These are phyloP conservation scores for Phalacrocorax brasilianus DNA, from an alignment of 2,113 vertebrate genomes.

Conservation along the genomic window DNA sequence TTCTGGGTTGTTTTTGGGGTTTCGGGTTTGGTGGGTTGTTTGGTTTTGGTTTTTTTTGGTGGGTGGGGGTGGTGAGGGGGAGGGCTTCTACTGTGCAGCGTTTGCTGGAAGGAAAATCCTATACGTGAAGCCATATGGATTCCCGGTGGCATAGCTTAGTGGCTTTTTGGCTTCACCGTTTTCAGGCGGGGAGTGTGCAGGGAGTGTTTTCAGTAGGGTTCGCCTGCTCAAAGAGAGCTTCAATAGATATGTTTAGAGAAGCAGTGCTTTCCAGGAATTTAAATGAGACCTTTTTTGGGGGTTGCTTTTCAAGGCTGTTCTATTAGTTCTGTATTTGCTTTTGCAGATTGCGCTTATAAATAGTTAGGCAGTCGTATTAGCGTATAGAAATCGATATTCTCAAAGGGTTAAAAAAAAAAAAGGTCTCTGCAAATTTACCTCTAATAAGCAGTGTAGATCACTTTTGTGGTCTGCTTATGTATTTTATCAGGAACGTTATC, in stretches of 20 bases:
- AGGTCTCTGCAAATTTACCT: not conserved
- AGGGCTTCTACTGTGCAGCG: not conserved
- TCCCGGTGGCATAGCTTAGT: not conserved
- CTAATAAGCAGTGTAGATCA: not conserved
- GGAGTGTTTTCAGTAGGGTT: not conserved
- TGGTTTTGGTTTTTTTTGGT: too few species aligned
- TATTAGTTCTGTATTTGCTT: conserved; percentile 37
- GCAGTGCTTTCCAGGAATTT: conserved; percentile 77
- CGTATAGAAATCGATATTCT: not conserved
- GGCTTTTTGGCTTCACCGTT: conserved; percentile 7
- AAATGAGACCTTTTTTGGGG: conserved; percentile 56
- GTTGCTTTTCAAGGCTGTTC: conserved; percentile 44
- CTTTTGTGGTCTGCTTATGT: not conserved
- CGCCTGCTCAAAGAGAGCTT: not conserved
- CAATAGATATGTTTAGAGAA: conserved; percentile 50
- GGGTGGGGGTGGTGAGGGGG: not conserved
- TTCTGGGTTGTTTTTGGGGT: too few species aligned
- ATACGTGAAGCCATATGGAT: not conserved
- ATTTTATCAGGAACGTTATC: not conserved
- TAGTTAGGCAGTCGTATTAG: conserved; percentile 12
- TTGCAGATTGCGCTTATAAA: conserved; percentile 33
- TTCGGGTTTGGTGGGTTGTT: too few species aligned
- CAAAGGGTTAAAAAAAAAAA: not conserved
- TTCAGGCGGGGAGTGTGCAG: not conserved
- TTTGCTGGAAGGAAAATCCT: not conserved